Evolutionary conservation across 2,113 vertebrate species (phyloP), one percentile per base, ranked within the genome.

Genomic region (Kobus ellipsiprymnus): DNA sequence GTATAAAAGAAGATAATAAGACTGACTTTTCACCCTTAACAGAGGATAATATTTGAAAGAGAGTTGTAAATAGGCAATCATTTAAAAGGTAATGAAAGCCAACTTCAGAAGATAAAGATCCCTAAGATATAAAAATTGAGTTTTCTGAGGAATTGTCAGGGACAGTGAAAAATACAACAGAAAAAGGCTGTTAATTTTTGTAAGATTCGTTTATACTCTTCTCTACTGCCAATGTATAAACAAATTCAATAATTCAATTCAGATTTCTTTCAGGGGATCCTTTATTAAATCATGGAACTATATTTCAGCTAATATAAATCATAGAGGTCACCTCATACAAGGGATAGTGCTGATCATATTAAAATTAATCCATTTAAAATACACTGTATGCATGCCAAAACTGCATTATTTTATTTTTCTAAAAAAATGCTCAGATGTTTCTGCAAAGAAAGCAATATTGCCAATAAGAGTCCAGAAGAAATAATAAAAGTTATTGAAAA

Each of bases 301-400:
- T 50, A 84, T 94, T 95, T 98, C 86, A 97, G 84, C 80, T 95
- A 54, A 77, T 88, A 94, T 46, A 90, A 93, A 94, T 92, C 54
- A 78, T 27, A 91, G 67, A 80, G 54, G 77, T 94, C 93, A 92
- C 44, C 44, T 60, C 90, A 91, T 50, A 92, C 17, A 67, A 54
- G 48, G 40, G 15, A 40, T 50, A 88, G 44, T 74, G 54, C 52
- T 91, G 36, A 94, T 94, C 85, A 86, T 27, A 60, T 96, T 96
- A 96, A 93, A 96, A 83, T 30, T 83, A 95, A 96, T 97, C 71
- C 86, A 90, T 97, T 96, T 89, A 90, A 97, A 97, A 85, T 62
- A 77, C 27, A 90, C 13, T 19, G 10, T 36, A 83, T 13, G 82
- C 2, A 10, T 87, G 89, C n/a, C 44, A 94, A 90, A 25, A 40